Percentiles rank a stretch among this genome's conserved stretches.
Evolutionary conservation across 2,888 invertebrate genomes (phyloP).

Genomic region (Tetragnatha montana): DNA sequence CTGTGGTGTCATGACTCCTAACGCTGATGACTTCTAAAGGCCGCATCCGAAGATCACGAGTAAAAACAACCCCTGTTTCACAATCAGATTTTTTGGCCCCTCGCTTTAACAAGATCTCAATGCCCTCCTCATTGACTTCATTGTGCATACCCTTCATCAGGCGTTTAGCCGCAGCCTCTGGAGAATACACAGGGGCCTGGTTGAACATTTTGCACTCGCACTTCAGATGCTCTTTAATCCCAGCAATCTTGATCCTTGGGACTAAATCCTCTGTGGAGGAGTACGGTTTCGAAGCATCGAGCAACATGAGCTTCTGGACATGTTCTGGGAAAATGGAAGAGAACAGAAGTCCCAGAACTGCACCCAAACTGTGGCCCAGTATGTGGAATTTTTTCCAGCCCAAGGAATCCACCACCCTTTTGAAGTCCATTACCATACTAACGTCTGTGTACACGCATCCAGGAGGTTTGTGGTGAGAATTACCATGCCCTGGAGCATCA

Average conservation of each 20-base stretch:
- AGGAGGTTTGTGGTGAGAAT: slow-evolving; percentile 70
- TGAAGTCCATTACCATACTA: slow-evolving; percentile 61
- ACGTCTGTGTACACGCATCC: slow-evolving; percentile 69
- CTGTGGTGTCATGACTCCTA: slow-evolving; percentile 73
- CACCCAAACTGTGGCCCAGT: slow-evolving; percentile 77
- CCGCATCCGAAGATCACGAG: slow-evolving; percentile 86
- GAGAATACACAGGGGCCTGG: slow-evolving; percentile 61
- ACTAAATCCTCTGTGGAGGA: slow-evolving; percentile 55
- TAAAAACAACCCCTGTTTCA: slow-evolving; percentile 80
- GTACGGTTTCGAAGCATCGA: slow-evolving; percentile 73
- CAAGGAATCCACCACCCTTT: slow-evolving; percentile 65
- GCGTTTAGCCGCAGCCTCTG: slow-evolving; percentile 57
- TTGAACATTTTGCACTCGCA: slow-evolving; percentile 57
- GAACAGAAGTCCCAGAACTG: slow-evolving; percentile 76
- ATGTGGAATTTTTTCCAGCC: slow-evolving; percentile 71
- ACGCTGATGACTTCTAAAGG: slow-evolving; percentile 60
- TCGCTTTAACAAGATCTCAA: slow-evolving; percentile 84
- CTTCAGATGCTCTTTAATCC: slow-evolving; percentile 47
- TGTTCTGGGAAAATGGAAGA: slow-evolving; percentile 75
- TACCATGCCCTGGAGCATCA: slow-evolving; percentile 72
- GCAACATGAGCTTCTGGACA: slow-evolving; percentile 74
- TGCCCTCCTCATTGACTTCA: slow-evolving; percentile 80
- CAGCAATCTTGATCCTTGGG: slow-evolving; percentile 7
- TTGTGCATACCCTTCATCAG: slow-evolving; percentile 59
- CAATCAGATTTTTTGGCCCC: slow-evolving; percentile 79